Evolutionary conservation across 2,113 vertebrate genomes (phyloP), one percentile per base, ranked within the genome.

Genomic region (Boleophthalmus pectinirostris): DNA sequence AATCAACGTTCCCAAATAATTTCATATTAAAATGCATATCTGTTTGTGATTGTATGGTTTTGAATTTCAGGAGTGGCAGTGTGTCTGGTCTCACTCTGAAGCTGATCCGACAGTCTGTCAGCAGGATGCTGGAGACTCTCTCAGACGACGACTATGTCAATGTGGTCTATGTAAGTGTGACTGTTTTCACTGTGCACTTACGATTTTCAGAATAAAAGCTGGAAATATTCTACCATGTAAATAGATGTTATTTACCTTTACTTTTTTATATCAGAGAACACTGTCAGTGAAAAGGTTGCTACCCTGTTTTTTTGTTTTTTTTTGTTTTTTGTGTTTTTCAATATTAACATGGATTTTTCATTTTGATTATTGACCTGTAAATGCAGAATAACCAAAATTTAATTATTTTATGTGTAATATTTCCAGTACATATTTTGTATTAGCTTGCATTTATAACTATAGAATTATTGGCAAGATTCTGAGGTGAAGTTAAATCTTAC

Each of bases 101-200:
- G 85, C 90, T 99, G 75, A 99, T 99, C 85, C 94, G 94, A 45
- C 95, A 93, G 0, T 99, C 97, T 0, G 97, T 99, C 78, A 95
- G 89, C 20, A 95, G 96, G 84, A 98, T 99, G 96, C 82, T 99
- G 83, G 96, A 98, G 89, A 99, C 97, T 0, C 94, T 99, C 61
- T 96, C 97, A 0, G 97, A 99, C 0, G 96, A 99, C 3, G 97
- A 99, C 88, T 99, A 95, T 56, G 97, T 99, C 81, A 99, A 99
- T 69, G 96, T 99, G 57, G 95, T 96, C 84, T 97, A 94, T 70
- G 97, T 99, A 87, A 97, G 97, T 96, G 91, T 75, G 53, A 20
- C 29, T 33, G 23, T 15, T 13, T 24, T 60, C 75, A 25, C 23
- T 14, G 24, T 18, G 18, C 29, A 64, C 29, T 56, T 51, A 54